Percentiles rank a stretch among this genome's conserved stretches.
phyloP scores from a whole-genome alignment of 2,888 invertebrate genomes.

The Sesia apiformis region DNA sequence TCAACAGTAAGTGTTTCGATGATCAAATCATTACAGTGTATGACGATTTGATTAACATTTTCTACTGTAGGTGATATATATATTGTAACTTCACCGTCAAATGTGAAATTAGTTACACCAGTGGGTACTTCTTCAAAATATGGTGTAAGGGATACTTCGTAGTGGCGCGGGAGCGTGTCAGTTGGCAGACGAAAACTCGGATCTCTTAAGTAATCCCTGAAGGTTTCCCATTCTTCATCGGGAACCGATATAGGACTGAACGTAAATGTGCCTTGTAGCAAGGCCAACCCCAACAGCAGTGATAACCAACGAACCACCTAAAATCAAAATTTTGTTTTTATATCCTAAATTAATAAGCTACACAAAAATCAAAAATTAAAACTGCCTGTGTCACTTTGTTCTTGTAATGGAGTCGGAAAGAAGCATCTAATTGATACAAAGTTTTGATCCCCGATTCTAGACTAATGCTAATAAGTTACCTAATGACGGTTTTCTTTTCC shows the following conservation, averaged over 20 bases:
- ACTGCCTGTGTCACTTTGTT: too few species aligned
- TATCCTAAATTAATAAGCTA: too few species aligned
- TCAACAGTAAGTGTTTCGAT: slow-evolving; percentile 51
- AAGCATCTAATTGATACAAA: too few species aligned
- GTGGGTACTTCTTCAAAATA: slow-evolving; percentile 40
- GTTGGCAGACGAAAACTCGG: slow-evolving; percentile 57
- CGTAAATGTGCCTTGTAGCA: slow-evolving; percentile 34
- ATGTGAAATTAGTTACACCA: slow-evolving; percentile 37
- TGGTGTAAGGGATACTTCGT: slow-evolving; percentile 67
- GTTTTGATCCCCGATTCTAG: too few species aligned
- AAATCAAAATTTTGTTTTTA: not conserved
- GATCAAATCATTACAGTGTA: slow-evolving; percentile 52
- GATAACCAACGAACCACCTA: slow-evolving; percentile 30
- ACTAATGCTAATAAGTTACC: too few species aligned
- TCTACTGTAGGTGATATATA: slow-evolving; percentile 19
- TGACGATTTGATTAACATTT: slow-evolving; percentile 33
- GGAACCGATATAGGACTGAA: slow-evolving; percentile 42
- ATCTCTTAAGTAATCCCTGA: slow-evolving; percentile 29
- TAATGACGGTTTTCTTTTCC: too few species aligned
- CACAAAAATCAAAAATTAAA: too few species aligned
- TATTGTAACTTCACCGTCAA: slow-evolving; percentile 56
- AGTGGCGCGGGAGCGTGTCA: slow-evolving; percentile 64
- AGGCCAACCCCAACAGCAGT: slow-evolving; percentile 32
- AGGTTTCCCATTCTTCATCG: slow-evolving; percentile 50
- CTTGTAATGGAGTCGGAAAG: too few species aligned